phyloP scores from a whole-genome alignment of 64 coral and sea anemone species.

The Cladopsammia gracilis region DNA sequence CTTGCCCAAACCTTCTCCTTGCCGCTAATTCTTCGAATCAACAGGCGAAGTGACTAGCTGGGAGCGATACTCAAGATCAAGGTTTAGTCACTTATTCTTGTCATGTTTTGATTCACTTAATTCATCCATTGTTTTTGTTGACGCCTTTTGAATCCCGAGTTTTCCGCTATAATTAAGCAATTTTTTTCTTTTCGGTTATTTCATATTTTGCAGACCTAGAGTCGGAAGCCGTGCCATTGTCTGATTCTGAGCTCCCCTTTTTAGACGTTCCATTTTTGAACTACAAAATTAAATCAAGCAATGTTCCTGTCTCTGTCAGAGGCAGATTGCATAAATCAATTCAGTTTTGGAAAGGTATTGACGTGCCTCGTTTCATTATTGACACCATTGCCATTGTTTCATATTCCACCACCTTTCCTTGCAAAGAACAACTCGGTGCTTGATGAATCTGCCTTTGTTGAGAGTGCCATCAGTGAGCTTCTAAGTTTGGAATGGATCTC shows the following conservation, averaged over 20 bases:
- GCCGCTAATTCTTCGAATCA: not conserved
- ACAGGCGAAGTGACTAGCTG: not conserved
- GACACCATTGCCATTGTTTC: not conserved
- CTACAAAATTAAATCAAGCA: conserved; percentile 1
- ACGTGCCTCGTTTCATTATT: not conserved
- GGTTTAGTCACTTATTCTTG: no score
- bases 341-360: conserved; percentile 40
- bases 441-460: no score
- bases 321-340: conserved; percentile 37
- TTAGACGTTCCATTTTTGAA: not conserved
- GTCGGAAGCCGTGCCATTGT: not conserved
- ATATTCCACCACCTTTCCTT: no score
- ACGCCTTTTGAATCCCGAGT: no score
- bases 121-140: no score
- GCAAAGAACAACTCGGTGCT: no score
- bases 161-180: no score
- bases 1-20: not conserved
- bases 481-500: no score
- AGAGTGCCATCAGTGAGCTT: no score
- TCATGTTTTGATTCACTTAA: no score
- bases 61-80: not conserved
- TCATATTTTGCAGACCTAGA: not conserved
- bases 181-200: no score
- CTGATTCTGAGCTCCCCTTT: not conserved
- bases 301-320: conserved; percentile 3